Base-by-base conservation (phyloP, 2,888 invertebrate species). In the Zhengitettix transpicula region DNA sequence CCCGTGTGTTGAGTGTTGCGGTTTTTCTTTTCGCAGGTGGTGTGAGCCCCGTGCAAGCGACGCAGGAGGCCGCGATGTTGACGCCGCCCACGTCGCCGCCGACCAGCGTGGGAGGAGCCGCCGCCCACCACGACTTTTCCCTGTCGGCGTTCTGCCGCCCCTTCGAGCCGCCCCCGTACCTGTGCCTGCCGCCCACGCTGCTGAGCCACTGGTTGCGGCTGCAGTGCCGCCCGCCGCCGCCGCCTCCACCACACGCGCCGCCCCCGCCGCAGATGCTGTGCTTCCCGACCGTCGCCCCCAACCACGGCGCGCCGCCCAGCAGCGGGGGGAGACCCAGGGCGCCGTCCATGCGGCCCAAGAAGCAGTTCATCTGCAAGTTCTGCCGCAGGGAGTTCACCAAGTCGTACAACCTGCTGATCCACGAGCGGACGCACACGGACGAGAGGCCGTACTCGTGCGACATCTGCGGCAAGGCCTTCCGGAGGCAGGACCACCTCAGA, bases 341-440 rank as follows among this genome's bases (percentile, higher is more conserved):
- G 69, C 71, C 76, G 68, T 73, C 76, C 66, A 74, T 75, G 78
- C 74, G 75, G 78, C 73, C 95, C 17, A 96, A 96, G 74, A 97
- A 97, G 72, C 95, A 98, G 74, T 98, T 96, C 74, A 97, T 98
- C 70, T 98, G 98, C 77, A 93, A 94, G 77, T 98, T 91, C 75
- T 98, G 98, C 73, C 90, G 92, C 73, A 83, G 98, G 14, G 94
- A 96, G 72, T 98, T 98, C 75, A 97, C 97, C 62, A 98, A 98
- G 76, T 93, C 92, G 17, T 98, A 95, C 76, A 98, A 98, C 75
- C 78, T 98, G 70, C 79, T 97, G 67, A 98, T 98, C 68, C 98
- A 98, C 78, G 97, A 97, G 73, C 81, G 95, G 69, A 98, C 96
- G 2, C 97, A 97, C 73, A 97, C 96, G 51, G 94, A 96, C 71